A percentile compares a stretch with the other conserved stretches of the same genome.
Evolutionary conservation across 2,888 invertebrate genomes (phyloP).

Genomic region (Napeogenes inachia): DNA sequence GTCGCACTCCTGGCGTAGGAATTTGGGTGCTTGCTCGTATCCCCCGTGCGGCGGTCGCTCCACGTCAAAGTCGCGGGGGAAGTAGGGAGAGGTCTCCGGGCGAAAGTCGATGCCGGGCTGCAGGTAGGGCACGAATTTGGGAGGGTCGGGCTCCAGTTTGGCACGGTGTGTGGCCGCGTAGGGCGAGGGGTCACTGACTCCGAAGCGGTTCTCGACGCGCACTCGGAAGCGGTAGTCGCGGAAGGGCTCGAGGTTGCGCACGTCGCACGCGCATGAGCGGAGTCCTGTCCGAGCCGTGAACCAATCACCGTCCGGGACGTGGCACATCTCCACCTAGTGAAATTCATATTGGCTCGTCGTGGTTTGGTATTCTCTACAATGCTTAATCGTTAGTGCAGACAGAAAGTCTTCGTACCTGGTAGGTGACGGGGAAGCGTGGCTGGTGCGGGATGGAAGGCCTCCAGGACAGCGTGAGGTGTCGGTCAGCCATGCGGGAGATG

Average conservation of each 20-base stretch:
- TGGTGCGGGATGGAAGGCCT: slow-evolving; percentile 93
- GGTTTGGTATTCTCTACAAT: neutral
- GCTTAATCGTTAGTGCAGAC: neutral
- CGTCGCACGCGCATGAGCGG: slow-evolving; percentile 92
- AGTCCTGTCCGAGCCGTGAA: slow-evolving; percentile 90
- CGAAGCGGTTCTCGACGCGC: slow-evolving; percentile 97
- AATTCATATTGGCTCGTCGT: neutral
- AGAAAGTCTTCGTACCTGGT: slow-evolving; percentile 78
- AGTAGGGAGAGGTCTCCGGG: slow-evolving; percentile 90
- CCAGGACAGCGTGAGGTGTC: slow-evolving; percentile 94
- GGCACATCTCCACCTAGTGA: slow-evolving; percentile 89
- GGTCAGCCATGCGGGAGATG: slow-evolving; percentile 94
- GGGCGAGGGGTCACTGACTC: slow-evolving; percentile 97
- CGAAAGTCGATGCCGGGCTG: slow-evolving; percentile 89
- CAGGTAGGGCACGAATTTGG: slow-evolving; percentile 87
- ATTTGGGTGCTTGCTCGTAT: slow-evolving; percentile 89
- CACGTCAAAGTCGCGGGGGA: slow-evolving; percentile 94
- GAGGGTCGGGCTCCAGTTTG: slow-evolving; percentile 86
- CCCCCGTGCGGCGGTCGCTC: slow-evolving; percentile 92
- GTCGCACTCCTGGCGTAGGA: slow-evolving; percentile 91
- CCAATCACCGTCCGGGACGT: slow-evolving; percentile 95
- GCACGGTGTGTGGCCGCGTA: slow-evolving; percentile 89
- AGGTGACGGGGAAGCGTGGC: slow-evolving; percentile 93
- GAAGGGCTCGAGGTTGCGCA: slow-evolving; percentile 93
- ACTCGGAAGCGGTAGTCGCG: slow-evolving; percentile 97